A percentile compares a stretch with the other conserved stretches of the same genome.
Evolutionary conservation across 2,888 invertebrate genomes (phyloP).

Genomic region (Leptinotarsa haldemani): DNA sequence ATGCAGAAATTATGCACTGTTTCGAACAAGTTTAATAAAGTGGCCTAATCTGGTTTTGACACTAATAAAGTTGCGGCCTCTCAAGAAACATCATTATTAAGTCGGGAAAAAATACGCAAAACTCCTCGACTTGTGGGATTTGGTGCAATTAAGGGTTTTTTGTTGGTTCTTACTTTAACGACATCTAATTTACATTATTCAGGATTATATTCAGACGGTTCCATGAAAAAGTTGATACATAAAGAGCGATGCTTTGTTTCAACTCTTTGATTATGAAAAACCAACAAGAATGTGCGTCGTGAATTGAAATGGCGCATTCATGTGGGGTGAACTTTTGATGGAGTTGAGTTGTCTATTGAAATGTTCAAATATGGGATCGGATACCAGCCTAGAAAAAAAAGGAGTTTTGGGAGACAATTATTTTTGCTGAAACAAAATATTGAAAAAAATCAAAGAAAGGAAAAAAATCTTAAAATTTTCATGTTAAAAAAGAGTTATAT

Average conservation of each 20-base stretch:
- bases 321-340: too few relatives aligned
- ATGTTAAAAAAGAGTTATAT: too few relatives aligned
- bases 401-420: too few relatives aligned
- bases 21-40: constrained; percentile 43
- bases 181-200: constrained; percentile 23
- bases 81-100: constrained; percentile 34
- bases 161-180: constrained; percentile 27
- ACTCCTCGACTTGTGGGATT: constrained; percentile 31
- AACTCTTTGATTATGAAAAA: not conserved
- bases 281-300: not conserved
- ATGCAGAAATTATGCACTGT: constrained; percentile 46
- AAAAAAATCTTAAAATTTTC: too few relatives aligned
- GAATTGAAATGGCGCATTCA: too few relatives aligned
- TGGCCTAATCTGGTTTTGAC: constrained; percentile 46
- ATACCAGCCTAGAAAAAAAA: too few relatives aligned
- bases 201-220: constrained; percentile 14
- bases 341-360: too few relatives aligned
- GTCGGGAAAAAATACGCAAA: constrained; percentile 27
- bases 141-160: constrained; percentile 29
- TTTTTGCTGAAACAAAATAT: too few relatives aligned
- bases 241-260: not conserved
- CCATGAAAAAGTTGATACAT: constrained; percentile 14
- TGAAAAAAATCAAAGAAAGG: too few relatives aligned
- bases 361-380: too few relatives aligned
- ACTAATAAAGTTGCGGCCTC: constrained; percentile 40